Conservation (phyloP, 2,797 vertebrate genomes). For the Vespertilio murinus region DNA sequence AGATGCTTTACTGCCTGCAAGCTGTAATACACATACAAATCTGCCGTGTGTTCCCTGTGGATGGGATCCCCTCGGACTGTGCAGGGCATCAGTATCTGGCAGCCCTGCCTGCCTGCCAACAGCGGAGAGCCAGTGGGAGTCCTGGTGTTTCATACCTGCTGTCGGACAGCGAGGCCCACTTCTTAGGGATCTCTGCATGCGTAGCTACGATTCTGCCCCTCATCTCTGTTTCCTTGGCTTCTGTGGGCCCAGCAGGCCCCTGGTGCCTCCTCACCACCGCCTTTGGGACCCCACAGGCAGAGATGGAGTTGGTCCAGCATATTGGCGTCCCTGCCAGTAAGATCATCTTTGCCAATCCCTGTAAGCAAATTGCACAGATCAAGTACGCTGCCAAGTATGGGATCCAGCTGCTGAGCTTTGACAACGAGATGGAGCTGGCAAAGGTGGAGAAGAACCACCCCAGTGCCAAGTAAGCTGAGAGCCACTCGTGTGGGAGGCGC, state of each 20-base stretch:
- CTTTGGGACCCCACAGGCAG: constrained; percentile 79
- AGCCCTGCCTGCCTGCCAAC: not conserved
- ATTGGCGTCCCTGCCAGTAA: constrained; percentile 82
- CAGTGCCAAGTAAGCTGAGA: constrained; percentile 81
- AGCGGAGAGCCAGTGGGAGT: not conserved
- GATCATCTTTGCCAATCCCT: constrained; percentile 86
- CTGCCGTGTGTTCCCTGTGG: not conserved
- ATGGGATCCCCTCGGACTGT: not conserved
- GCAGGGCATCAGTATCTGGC: not conserved
- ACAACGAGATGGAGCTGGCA: constrained; percentile 86
- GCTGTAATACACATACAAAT: not conserved
- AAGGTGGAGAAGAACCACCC: constrained; percentile 85
- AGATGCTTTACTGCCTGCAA: not conserved
- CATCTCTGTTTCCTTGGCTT: not conserved
- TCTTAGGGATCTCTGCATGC: not conserved
- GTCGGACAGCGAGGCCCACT: not conserved
- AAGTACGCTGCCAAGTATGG: constrained; percentile 81
- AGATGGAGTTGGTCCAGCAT: constrained; percentile 80
- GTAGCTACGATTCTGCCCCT: not conserved
- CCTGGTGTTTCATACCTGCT: not conserved
- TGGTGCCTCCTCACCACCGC: constrained; percentile 32
- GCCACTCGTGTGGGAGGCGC: not conserved
- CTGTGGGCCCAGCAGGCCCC: constrained; percentile 4
- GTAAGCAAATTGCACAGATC: constrained; percentile 86
- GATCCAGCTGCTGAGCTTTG: constrained; percentile 85